These are phyloP conservation scores for Dolichopus griseipennis DNA, from an alignment of 2,888 invertebrate genomes.

Conservation along the genomic window DNA sequence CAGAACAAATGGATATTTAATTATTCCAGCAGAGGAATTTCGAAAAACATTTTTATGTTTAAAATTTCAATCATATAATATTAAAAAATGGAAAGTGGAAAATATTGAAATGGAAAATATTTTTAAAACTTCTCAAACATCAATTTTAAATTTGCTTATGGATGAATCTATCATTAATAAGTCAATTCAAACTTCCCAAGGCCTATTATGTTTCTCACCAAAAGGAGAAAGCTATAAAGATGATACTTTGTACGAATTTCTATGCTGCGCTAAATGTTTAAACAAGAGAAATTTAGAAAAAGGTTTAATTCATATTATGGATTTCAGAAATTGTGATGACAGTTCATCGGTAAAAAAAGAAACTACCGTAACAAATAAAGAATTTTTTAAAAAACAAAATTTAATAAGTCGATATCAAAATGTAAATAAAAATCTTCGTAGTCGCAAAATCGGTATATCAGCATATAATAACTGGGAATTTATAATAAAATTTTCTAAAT, in stretches of 20 bases:
- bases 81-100: no score
- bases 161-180: no score
- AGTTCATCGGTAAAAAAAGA: not conserved
- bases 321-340: slow-evolving; percentile 28
- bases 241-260: slow-evolving; percentile 41
- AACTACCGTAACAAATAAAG: not conserved
- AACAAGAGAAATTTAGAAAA: slow-evolving; percentile 26
- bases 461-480: not conserved
- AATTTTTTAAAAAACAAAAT: not conserved
- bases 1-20: slow-evolving; percentile 11
- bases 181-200: no score
- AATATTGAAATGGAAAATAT: no score
- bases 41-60: not conserved
- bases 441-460: not conserved
- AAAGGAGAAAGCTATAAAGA: slow-evolving; percentile 19
- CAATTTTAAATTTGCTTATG: not conserved
- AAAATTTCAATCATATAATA: no score
- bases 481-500: not conserved
- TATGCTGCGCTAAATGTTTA: slow-evolving; percentile 44
- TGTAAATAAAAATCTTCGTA: slow-evolving; percentile 2
- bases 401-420: not conserved
- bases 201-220: no score
- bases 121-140: not conserved
- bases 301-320: no score
- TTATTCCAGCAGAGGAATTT: slow-evolving; percentile 16